phyloP scores from a whole-genome alignment of 2,888 invertebrate species.

The Trisateles emortualis region DNA sequence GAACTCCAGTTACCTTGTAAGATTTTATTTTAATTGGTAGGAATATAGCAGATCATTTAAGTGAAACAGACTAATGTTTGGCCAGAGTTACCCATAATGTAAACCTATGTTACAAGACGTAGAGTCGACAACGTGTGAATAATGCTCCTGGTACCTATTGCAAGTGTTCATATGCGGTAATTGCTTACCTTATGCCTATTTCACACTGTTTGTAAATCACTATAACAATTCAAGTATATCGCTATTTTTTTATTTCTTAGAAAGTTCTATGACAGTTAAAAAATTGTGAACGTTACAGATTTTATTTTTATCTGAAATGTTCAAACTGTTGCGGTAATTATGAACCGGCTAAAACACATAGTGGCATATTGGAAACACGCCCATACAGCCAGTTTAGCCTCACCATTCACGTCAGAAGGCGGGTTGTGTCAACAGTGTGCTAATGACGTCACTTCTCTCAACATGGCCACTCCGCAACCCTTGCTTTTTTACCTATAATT shows the following conservation, averaged over 20 bases:
- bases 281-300: background rate
- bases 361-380: slow-evolving; percentile 62
- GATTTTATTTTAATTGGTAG: no score
- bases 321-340: slow-evolving; percentile 34
- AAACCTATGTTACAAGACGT: no score
- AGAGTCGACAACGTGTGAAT: no score
- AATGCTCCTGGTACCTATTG: no score
- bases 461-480: slow-evolving; percentile 76
- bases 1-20: no score
- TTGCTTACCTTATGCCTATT: no score
- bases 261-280: background rate
- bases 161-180: no score
- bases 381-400: slow-evolving; percentile 63
- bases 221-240: no score
- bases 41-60: background rate
- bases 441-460: slow-evolving; percentile 83
- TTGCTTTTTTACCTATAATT: slow-evolving; percentile 72
- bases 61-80: no score
- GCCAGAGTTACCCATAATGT: no score
- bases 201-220: no score
- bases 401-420: slow-evolving; percentile 76
- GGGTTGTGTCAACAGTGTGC: slow-evolving; percentile 78
- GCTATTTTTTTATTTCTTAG: no score
- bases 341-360: slow-evolving; percentile 36
- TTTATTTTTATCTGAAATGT: slow-evolving; percentile 2